phyloP scores from a whole-genome alignment of 2,888 invertebrate species.

The Nycteola revayana region DNA sequence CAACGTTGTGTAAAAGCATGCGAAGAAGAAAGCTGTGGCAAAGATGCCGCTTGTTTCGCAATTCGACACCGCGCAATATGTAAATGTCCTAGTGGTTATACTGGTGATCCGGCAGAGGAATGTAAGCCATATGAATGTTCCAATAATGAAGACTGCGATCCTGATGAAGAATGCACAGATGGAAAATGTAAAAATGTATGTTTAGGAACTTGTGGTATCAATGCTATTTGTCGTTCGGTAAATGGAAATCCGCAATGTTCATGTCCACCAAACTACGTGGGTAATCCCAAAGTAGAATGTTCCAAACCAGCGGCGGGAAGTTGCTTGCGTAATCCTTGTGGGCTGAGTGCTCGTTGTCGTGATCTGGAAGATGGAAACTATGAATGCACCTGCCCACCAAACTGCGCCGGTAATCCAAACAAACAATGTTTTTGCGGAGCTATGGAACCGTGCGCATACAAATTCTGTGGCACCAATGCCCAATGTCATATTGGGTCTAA shows the following conservation, averaged over 20 bases:
- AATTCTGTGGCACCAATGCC: slow-evolving; percentile 91
- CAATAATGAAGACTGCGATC: slow-evolving; percentile 88
- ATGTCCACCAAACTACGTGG: slow-evolving; percentile 90
- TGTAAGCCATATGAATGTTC: slow-evolving; percentile 91
- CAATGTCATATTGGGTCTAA: slow-evolving; percentile 87
- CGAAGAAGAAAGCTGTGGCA: slow-evolving; percentile 87
- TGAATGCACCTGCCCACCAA: slow-evolving; percentile 90
- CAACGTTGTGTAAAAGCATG: slow-evolving; percentile 88
- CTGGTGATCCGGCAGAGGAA: slow-evolving; percentile 89
- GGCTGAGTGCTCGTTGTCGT: slow-evolving; percentile 90
- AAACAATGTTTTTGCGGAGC: slow-evolving; percentile 90
- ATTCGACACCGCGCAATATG: slow-evolving; percentile 92
- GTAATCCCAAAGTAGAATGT: slow-evolving; percentile 91
- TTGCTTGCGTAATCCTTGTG: slow-evolving; percentile 92
- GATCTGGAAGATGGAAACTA: slow-evolving; percentile 88
- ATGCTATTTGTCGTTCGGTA: slow-evolving; percentile 91
- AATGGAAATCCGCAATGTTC: slow-evolving; percentile 90
- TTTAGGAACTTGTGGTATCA: slow-evolving; percentile 89
- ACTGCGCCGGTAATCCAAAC: slow-evolving; percentile 91
- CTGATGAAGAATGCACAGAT: slow-evolving; percentile 88
- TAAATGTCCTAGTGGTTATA: slow-evolving; percentile 92
- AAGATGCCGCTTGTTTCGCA: slow-evolving; percentile 89
- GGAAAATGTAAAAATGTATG: slow-evolving; percentile 91
- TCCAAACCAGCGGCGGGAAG: slow-evolving; percentile 86
- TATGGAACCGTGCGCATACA: slow-evolving; percentile 89